A percentile compares a stretch with the other conserved stretches of the same genome.
phyloP scores from a whole-genome alignment of 2,888 invertebrate genomes.

The Melanostoma scalare region DNA sequence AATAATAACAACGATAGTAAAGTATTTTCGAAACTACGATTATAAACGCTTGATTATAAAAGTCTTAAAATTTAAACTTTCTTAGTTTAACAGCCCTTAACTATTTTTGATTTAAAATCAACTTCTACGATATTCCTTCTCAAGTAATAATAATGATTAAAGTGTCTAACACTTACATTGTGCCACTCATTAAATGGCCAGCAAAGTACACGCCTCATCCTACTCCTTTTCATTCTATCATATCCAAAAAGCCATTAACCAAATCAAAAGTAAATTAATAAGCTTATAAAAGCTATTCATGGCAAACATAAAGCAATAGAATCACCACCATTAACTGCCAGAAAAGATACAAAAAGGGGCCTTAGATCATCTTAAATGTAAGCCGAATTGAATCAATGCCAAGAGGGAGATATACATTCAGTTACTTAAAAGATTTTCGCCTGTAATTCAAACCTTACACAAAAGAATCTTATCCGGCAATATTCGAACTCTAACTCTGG shows the following conservation, averaged over 20 bases:
- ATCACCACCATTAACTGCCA: constrained; percentile 53
- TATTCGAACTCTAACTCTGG: constrained; percentile 35
- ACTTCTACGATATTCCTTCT: too few relatives aligned
- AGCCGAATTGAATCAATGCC: constrained; percentile 58
- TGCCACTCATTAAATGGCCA: constrained; percentile 51
- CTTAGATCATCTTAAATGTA: constrained; percentile 34
- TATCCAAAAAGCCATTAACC: constrained; percentile 52
- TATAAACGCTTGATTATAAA: too few relatives aligned
- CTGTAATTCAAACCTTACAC: constrained; percentile 20
- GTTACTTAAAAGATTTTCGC: constrained; percentile 63
- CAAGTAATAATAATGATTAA: too few relatives aligned
- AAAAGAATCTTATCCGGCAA: constrained; percentile 35
- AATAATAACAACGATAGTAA: too few relatives aligned
- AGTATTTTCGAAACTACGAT: too few relatives aligned
- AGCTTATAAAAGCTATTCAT: constrained; percentile 49
- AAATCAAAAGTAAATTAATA: constrained; percentile 70
- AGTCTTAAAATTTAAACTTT: too few relatives aligned
- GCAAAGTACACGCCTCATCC: constrained; percentile 32
- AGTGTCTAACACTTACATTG: too few relatives aligned
- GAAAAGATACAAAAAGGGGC: constrained; percentile 34
- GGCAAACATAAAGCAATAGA: constrained; percentile 50
- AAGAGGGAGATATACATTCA: constrained; percentile 59
- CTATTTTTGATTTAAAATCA: too few relatives aligned
- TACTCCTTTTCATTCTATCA: constrained; percentile 11
- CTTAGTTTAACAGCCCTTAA: too few relatives aligned